Base-by-base conservation (phyloP, 2,888 invertebrate species). In the Leptodirus hochenwartii region DNA sequence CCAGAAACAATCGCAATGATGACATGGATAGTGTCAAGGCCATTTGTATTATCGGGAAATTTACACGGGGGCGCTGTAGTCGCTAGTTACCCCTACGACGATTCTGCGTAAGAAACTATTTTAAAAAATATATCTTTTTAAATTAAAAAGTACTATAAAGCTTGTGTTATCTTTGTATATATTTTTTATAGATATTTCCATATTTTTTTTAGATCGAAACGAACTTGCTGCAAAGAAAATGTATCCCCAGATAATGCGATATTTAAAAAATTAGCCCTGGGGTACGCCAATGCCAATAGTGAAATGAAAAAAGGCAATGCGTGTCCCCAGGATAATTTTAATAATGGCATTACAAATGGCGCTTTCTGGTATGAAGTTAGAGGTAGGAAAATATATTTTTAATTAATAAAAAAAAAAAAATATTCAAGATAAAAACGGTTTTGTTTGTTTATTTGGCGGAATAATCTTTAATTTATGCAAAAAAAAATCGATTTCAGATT, bases 11-110 rank as follows among this genome's bases (percentile, higher is more conserved):
- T 68, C 9, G 84, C 87, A 3, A 61, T 91, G 42, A 90, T 91
- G 66, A 67, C 72, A 23, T 95, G 91, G 91, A 78, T 93, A 25
- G 59, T 73, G 31, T 66, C 69, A 8, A 72, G 79, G 44, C 87
- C 85, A 31, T 95, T 93, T 51, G 90, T 91, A 17, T 61, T 93
- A 27, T 93, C 91, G 0, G 91, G 82, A 2, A 95, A 93, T 55
- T 64, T 93, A 27, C 93, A 93, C 51, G 93, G 90, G n/a, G 93
- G 93, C 3, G 88, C 95, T 17, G 65, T 98, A 1, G 96, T 98
- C 2, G 95, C 93, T 29, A 96, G 95, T 53, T 98, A 95, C 58
- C 98, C 98, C 0, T 99, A 69, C 48, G 95, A 91, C 55, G 78
- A 87, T 52, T 75, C 78, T 10, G 64, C 64, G 81, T 80, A 59